phyloP scores from a whole-genome alignment of 2,888 invertebrate genomes.

The Parnassius orleans region DNA sequence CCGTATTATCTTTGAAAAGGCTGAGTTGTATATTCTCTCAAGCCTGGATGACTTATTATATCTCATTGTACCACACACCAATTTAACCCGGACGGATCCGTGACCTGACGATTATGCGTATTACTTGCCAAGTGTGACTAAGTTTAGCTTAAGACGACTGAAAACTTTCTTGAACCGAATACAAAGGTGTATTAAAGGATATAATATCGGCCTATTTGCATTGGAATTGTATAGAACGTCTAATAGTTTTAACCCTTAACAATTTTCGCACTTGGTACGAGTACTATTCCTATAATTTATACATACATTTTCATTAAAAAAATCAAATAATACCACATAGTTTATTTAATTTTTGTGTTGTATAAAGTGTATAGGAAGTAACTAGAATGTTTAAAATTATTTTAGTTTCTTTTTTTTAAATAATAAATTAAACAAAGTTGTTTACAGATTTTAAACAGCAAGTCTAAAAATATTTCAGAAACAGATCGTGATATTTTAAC shows the following conservation, averaged over 20 bases:
- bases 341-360: no score
- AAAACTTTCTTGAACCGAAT: conserved; percentile 27
- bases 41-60: no score
- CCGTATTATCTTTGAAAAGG: no score
- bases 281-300: no score
- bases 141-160: conserved; percentile 35
- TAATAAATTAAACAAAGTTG: no score
- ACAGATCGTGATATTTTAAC: neutral
- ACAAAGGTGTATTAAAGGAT: conserved; percentile 31
- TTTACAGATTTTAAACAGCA: neutral
- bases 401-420: no score
- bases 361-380: no score
- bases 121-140: conserved; percentile 53
- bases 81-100: conserved; percentile 37
- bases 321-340: no score
- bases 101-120: conserved; percentile 58
- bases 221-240: conserved; percentile 4
- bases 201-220: conserved; percentile 12
- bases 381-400: no score
- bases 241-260: neutral
- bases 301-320: no score
- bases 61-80: conserved; percentile 29
- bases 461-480: neutral
- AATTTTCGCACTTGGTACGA: no score
- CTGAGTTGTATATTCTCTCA: no score